phyloP scores from a whole-genome alignment of 23 tunicate species.

The Pegea sp. region DNA sequence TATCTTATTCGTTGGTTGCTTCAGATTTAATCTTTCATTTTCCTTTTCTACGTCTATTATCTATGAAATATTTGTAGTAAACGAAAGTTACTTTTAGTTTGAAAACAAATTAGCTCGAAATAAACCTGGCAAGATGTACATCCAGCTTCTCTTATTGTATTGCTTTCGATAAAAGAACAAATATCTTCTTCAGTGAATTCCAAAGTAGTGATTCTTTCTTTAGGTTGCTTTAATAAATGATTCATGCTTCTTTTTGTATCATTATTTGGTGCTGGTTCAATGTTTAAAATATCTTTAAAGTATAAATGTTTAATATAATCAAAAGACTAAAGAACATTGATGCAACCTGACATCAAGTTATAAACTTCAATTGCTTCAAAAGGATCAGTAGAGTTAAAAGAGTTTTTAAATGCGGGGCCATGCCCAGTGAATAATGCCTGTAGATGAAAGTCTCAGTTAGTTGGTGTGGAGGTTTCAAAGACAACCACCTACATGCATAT shows the following conservation, averaged over 20 bases:
- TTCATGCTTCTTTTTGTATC: constrained; percentile 32
- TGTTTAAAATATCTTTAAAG: constrained; percentile 26
- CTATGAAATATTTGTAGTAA: no score
- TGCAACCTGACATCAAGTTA: constrained; percentile 40
- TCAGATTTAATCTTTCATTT: constrained; percentile 6
- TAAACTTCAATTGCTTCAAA: constrained; percentile 47
- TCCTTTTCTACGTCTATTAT: constrained; percentile 7
- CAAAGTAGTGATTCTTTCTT: no score
- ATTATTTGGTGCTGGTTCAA: constrained; percentile 49
- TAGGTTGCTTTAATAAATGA: constrained; percentile 18
- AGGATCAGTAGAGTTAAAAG: constrained; percentile 21
- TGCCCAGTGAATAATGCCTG: constrained; percentile 67
- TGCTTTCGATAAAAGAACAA: no score
- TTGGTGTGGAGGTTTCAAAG: no score
- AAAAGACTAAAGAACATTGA: no score
- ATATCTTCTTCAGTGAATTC: no score
- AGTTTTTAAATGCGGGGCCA: constrained; percentile 41
- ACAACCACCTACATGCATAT: constrained; percentile 89
- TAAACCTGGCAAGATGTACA: no score
- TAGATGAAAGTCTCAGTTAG: not conserved
- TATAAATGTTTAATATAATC: no score
- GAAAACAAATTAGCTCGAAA: no score
- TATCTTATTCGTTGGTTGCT: no score
- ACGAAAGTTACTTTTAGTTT: no score
- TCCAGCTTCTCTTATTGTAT: no score